Conservation (phyloP, 2,888 invertebrate species). For the Stenodema calcarata region DNA sequence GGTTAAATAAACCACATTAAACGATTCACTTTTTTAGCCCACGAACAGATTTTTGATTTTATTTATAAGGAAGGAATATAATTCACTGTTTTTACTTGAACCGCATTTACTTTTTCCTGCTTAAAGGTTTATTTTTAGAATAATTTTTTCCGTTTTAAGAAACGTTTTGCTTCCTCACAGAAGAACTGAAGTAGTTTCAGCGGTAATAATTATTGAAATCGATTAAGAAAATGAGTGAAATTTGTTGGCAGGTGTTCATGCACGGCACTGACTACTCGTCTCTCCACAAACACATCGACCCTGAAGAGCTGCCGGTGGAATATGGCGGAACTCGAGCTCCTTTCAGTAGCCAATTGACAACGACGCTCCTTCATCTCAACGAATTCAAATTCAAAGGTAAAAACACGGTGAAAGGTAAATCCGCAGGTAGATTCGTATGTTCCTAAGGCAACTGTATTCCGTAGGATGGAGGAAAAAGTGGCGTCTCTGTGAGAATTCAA, state of each 20-base stretch:
- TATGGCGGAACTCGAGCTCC: slow-evolving; percentile 60
- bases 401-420: neutral
- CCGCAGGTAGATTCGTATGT: neutral
- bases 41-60: too few species aligned
- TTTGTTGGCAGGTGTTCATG: slow-evolving; percentile 61
- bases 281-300: slow-evolving; percentile 61
- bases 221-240: neutral
- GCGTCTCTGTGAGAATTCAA: neutral
- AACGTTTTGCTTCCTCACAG: too few species aligned
- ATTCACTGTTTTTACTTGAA: too few species aligned
- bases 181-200: too few species aligned
- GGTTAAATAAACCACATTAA: too few species aligned
- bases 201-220: neutral
- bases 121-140: too few species aligned
- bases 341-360: slow-evolving; percentile 52
- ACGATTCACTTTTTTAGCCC: too few species aligned
- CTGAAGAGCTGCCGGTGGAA: slow-evolving; percentile 62
- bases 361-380: slow-evolving; percentile 54
- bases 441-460: neutral
- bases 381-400: slow-evolving; percentile 56
- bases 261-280: slow-evolving; percentile 62
- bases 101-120: too few species aligned
- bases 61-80: too few species aligned
- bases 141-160: too few species aligned
- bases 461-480: neutral